Base-by-base conservation (phyloP, 1,140 invertebrate genomes). In the Conopomorpha cramerella region DNA sequence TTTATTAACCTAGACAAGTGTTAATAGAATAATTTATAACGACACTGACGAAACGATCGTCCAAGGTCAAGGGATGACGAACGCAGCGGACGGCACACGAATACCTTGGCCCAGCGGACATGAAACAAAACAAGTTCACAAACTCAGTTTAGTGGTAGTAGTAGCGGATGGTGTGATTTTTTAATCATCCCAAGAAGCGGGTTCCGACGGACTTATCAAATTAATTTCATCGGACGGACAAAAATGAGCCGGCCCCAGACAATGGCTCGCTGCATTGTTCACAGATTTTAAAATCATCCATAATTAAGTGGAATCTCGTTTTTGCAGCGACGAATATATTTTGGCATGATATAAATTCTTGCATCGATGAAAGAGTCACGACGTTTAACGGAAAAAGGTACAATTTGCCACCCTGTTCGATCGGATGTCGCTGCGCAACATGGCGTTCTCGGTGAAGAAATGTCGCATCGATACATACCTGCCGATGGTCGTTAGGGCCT, bases 271-370 rank as follows among this genome's bases (percentile, higher is more conserved):
- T 66, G 64, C 65, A 74, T 74, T 74, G 67, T 72, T 74, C 65
- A 70, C 67, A 68, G 67, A 70, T 72, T 72, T 72, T 63, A 57
- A 72, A 70, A 72, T 66, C 65, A 59, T 62, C 59, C 67, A 70
- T 74, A 74, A 74, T 74, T 74, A 72, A 72, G 61, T 60, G 70
- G 70, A 72, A 74, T 74, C 51, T 44, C 48, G 43, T 72, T 74
- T 68, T 74, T 74, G 49, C 44, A 6, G n/a, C n/a, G 16, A 16
- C 27, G 26, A 38, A 25, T 34, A 43, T 49, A 57, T 66, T 66
- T 63, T 57, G 51, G 46, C 43, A 60, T 67, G 50, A 62, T 70
- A 72, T 64, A 67, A 63, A 71, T 73, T 67, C 66, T 56, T 51
- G 45, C 36, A 51, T 62, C 46, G 37, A 43, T 38, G 36, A 41